Evolutionary conservation across 2,888 invertebrate species (phyloP), one percentile per base, ranked within the genome.

Genomic region (Thereva nobilitata): DNA sequence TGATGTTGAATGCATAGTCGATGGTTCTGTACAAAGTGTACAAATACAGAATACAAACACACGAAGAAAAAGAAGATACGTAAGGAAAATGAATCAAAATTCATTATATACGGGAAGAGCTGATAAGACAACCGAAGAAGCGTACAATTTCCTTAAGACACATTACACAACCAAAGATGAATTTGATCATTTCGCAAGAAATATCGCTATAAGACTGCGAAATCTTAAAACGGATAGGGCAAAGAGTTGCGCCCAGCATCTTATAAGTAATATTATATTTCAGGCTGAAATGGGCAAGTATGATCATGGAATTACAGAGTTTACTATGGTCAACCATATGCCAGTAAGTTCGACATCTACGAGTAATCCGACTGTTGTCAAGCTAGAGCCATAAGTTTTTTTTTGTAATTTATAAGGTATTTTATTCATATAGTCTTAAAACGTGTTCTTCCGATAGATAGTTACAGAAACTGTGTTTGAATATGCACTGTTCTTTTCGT

Each of bases 221-320:
- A 61, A 61, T 41, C 34, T 61, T 34, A 61, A 50, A 41, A 41
- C 61, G 8, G 50, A 61, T 12, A 61, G 50, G 23, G 61, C 61
- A 4, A 61, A 50, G 6, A 61, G 61, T 37, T 61, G 50, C 41
- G 61, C 50, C 6, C 61, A 61, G n/a, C 50, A 61, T 9, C 7
- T 50, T 9, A 10, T 61, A 23, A 50, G 61, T n/a, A 61, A 61
- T 41, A 61, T 61, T 50, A 40, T 61, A 23, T 61, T 50, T 50
- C 50, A 61, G 4, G 61, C 61, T 23, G 61, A 61, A 9, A 61
- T 61, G 61, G 61, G 61, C 4, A 61, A 50, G 6, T 61, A 50
- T 49, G 61, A 61, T 10, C 12, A 61, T 49, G 57, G 57, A 3
- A 37, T 59, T 47, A 35, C 57, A 6, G 38, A 3, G 3, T 47